Percentiles rank a stretch among this genome's conserved stretches.
Conservation (phyloP, 2,888 invertebrate species). For the Maniola hyperantus region DNA sequence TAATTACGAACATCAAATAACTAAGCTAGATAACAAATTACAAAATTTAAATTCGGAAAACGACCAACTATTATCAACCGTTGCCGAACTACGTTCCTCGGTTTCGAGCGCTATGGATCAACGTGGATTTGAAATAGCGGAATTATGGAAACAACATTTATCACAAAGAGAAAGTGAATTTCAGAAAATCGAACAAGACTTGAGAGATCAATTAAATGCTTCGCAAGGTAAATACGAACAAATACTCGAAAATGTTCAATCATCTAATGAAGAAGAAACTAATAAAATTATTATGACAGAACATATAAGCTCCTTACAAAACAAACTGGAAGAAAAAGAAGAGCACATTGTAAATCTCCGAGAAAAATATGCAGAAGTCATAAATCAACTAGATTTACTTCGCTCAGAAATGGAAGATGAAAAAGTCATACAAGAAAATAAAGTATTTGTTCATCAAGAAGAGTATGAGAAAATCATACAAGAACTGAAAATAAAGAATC, state of each 20-base stretch:
- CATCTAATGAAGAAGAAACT: conserved; percentile 74
- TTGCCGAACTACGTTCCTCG: conserved; percentile 72
- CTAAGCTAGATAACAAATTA: conserved; percentile 60
- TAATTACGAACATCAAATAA: conserved; percentile 53
- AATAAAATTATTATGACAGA: conserved; percentile 68
- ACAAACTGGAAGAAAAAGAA: conserved; percentile 73
- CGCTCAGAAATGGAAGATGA: conserved; percentile 77
- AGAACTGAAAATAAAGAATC: conserved; percentile 54
- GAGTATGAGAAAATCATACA: conserved; percentile 70
- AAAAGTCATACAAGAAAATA: conserved; percentile 70
- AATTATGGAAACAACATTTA: conserved; percentile 87
- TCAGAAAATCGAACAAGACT: conserved; percentile 73
- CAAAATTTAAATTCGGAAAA: conserved; percentile 70
- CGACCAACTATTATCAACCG: conserved; percentile 70
- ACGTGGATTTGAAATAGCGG: conserved; percentile 86
- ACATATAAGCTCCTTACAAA: conserved; percentile 69
- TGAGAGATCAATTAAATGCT: conserved; percentile 77
- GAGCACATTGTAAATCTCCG: conserved; percentile 67
- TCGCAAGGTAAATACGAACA: conserved; percentile 77
- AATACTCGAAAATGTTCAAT: conserved; percentile 71
- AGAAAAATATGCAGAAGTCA: conserved; percentile 68
- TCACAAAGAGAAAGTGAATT: conserved; percentile 85
- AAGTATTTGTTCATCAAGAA: conserved; percentile 69
- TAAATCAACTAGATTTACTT: conserved; percentile 68
- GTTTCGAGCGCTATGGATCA: conserved; percentile 84